phyloP scores from a whole-genome alignment of 1,140 invertebrate species.

The Euschistus heros region DNA sequence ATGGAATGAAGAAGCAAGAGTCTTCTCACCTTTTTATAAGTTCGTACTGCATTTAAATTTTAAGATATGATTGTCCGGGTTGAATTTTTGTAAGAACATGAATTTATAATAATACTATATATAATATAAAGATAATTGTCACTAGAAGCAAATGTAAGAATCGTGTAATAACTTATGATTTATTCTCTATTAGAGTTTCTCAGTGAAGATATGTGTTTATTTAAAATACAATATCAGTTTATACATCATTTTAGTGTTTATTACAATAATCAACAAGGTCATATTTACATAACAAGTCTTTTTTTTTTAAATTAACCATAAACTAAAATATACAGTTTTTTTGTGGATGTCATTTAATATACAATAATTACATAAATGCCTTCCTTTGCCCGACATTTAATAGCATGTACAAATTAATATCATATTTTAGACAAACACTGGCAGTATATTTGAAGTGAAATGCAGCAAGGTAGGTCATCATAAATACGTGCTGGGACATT shows the following conservation, averaged over 20 bases:
- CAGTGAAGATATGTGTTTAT: conserved; percentile 6
- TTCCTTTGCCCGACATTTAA: neutral
- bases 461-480: neutral
- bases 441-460: neutral
- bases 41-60: conserved; percentile 2
- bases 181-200: too few relatives aligned
- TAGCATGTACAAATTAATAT: conserved; percentile 9
- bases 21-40: neutral
- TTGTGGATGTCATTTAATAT: neutral
- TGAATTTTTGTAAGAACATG: too few relatives aligned
- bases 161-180: too few relatives aligned
- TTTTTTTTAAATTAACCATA: neutral
- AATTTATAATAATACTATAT: too few relatives aligned
- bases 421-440: conserved; percentile 15
- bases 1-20: neutral
- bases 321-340: conserved; percentile 9
- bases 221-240: conserved; percentile 19
- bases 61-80: neutral
- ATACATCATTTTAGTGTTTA: conserved; percentile 6
- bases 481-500: too few relatives aligned
- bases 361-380: conserved; percentile 15
- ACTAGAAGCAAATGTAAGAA: too few relatives aligned
- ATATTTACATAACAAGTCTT: conserved; percentile 2
- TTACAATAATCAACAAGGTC: conserved; percentile 16
- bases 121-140: too few relatives aligned